These are phyloP conservation scores for Sebastes baramenuke DNA, from an alignment of 2,797 vertebrate species.

Conservation along the genomic window DNA sequence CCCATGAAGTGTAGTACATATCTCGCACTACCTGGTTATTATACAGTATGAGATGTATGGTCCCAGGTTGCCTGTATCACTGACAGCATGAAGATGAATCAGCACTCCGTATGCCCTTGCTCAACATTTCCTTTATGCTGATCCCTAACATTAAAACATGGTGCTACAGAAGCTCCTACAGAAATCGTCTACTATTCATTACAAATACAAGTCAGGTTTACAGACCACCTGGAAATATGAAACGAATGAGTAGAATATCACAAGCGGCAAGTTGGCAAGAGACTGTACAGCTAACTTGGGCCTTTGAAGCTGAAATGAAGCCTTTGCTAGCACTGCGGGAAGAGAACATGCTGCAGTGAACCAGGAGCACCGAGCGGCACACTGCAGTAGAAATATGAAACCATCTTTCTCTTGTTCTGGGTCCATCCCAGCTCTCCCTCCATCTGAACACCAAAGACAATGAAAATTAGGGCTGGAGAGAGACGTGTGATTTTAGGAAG, in stretches of 20 bases:
- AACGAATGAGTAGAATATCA: conserved; percentile 2
- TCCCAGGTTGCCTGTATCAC: conserved; percentile 36
- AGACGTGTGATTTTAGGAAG: conserved; percentile 5
- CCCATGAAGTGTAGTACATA: background rate
- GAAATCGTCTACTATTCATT: background rate
- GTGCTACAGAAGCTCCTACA: conserved; percentile 10
- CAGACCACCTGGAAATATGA: conserved; percentile 7
- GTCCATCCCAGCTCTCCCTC: conserved; percentile 18
- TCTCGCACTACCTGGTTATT: conserved; percentile 4
- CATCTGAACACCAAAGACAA: conserved; percentile 11
- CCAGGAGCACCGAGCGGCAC: conserved; percentile 31
- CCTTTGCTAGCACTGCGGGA: conserved; percentile 53
- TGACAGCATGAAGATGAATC: conserved; percentile 56
- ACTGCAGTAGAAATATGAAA: conserved; percentile 77
- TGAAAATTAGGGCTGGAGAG: conserved; percentile 3
- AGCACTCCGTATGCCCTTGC: conserved; percentile 38
- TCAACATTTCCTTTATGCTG: conserved; percentile 44
- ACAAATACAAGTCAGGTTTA: conserved; percentile 8
- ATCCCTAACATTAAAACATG: conserved; percentile 17
- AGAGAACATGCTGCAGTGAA: conserved; percentile 62
- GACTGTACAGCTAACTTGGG: background rate
- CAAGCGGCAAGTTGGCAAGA: background rate
- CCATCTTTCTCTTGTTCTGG: conserved; percentile 42
- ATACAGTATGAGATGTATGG: conserved; percentile 29
- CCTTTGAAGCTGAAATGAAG: conserved; percentile 48